phyloP scores from a whole-genome alignment of 2,888 invertebrate species.

The Cerastis leucographa region DNA sequence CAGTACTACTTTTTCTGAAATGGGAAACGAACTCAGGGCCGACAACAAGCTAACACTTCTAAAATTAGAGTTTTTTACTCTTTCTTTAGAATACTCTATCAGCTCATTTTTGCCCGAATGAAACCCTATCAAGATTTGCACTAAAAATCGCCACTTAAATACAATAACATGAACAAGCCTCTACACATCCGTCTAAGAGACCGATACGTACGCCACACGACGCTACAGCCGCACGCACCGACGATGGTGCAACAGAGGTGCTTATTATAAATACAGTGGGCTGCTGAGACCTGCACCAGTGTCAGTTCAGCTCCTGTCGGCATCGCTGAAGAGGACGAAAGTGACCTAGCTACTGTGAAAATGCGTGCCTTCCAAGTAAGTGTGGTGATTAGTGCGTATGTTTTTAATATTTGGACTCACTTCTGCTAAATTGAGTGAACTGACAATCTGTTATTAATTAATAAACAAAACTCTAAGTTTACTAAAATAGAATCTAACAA shows the following conservation, averaged over 20 bases:
- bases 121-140: not conserved
- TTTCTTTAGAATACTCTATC: not conserved
- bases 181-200: constrained; percentile 22
- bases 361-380: constrained; percentile 89
- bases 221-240: constrained; percentile 49
- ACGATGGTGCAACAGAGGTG: constrained; percentile 78
- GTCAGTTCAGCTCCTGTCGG: constrained; percentile 89
- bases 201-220: constrained; percentile 24
- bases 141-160: not conserved
- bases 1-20: not conserved
- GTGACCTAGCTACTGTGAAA: constrained; percentile 79
- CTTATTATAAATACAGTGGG: constrained; percentile 85
- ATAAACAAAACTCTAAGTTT: not conserved
- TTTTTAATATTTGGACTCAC: not conserved
- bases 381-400: constrained; percentile 57
- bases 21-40: not conserved
- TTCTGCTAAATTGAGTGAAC: not conserved
- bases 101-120: not conserved
- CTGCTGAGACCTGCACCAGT: constrained; percentile 74
- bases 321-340: constrained; percentile 88
- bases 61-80: not conserved
- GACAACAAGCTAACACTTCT: not conserved
- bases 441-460: too few species aligned
- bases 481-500: not conserved
- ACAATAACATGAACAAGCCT: not conserved